Percentiles rank a stretch among this genome's conserved stretches.
Conservation (phyloP, 2,113 vertebrate species). For the Microcebus griseorufus region DNA sequence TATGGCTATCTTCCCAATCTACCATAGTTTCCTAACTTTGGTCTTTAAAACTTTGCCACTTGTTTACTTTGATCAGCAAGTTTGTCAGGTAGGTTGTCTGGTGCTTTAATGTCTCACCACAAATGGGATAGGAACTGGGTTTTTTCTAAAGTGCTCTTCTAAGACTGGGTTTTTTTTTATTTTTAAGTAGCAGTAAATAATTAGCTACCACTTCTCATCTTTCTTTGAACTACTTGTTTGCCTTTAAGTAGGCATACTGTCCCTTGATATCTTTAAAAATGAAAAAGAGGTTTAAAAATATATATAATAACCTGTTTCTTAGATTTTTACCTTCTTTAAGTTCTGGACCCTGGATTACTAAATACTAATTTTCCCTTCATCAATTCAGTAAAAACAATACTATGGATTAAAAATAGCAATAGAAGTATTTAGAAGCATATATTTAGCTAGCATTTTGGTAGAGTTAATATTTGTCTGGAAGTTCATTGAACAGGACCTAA, state of each 20-base stretch:
- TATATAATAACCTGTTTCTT: not conserved
- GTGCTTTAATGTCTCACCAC: not conserved
- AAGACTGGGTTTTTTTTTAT: not conserved
- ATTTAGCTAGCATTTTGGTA: not conserved
- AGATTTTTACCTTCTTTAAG: not conserved
- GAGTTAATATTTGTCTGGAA: not conserved
- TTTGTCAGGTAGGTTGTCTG: not conserved
- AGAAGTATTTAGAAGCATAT: slow-evolving; percentile 4
- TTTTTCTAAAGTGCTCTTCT: slow-evolving; percentile 23
- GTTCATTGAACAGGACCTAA: not conserved
- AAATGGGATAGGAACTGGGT: not conserved
- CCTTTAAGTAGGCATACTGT: not conserved
- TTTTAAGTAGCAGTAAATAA: not conserved
- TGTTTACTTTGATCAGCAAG: slow-evolving; percentile 3
- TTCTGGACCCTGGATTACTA: not conserved
- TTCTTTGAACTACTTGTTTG: not conserved
- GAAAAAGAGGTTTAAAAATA: slow-evolving; percentile 15
- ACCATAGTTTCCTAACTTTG: not conserved
- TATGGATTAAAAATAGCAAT: not conserved
- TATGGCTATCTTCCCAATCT: not conserved
- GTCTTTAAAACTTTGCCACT: not conserved
- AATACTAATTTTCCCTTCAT: not conserved
- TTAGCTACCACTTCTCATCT: not conserved
- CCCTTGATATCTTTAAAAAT: slow-evolving; percentile 5
- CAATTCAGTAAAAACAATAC: not conserved